Conservation (phyloP, 2,888 invertebrate species). For the Megalurothrips usitatus region DNA sequence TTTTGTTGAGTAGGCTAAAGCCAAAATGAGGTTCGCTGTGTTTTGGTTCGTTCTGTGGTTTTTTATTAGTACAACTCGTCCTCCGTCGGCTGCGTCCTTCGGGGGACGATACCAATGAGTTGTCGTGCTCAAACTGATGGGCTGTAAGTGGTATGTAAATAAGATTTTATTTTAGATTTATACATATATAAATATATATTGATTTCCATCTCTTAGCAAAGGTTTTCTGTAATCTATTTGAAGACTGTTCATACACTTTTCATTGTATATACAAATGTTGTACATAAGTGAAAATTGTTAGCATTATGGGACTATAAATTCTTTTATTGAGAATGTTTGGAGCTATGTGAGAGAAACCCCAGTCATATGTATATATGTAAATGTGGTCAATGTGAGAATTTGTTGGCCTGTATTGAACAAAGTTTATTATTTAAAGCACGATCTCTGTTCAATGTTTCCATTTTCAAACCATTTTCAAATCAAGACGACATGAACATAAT, state of each 20-base stretch:
- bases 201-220: slow-evolving; percentile 25
- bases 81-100: neutral
- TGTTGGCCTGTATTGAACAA: slow-evolving; percentile 26
- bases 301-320: slow-evolving; percentile 23
- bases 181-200: slow-evolving; percentile 25
- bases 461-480: slow-evolving; percentile 26
- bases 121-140: slow-evolving; percentile 26
- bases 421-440: slow-evolving; percentile 23
- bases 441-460: slow-evolving; percentile 26
- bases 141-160: slow-evolving; percentile 26
- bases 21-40: slow-evolving; percentile 12
- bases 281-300: slow-evolving; percentile 27
- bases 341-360: slow-evolving; percentile 22
- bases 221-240: slow-evolving; percentile 26
- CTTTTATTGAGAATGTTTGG: slow-evolving; percentile 19
- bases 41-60: slow-evolving; percentile 17
- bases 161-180: slow-evolving; percentile 26
- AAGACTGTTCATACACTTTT: slow-evolving; percentile 25
- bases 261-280: slow-evolving; percentile 19
- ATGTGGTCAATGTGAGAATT: slow-evolving; percentile 22
- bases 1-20: neutral
- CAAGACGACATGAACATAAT: slow-evolving; percentile 26
- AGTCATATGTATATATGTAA: slow-evolving; percentile 27
- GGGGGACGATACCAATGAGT: slow-evolving; percentile 12
- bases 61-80: slow-evolving; percentile 21